phyloP scores from a whole-genome alignment of 2,888 invertebrate genomes.

The Disparrhopalites patrizii region DNA sequence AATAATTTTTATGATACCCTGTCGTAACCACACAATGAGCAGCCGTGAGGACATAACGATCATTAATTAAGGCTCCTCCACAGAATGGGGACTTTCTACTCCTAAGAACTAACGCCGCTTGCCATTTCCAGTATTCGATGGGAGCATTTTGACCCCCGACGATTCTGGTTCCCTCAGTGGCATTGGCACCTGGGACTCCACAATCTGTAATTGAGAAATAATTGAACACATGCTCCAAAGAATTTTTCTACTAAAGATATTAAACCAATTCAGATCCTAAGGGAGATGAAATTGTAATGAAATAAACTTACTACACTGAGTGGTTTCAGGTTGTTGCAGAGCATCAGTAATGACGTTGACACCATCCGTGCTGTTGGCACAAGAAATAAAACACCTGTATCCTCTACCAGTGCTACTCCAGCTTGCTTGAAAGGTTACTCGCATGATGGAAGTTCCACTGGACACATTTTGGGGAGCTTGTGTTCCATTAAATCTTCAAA shows the following conservation, averaged over 20 bases:
- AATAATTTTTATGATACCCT: slow-evolving; percentile 12
- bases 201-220: slow-evolving; percentile 33
- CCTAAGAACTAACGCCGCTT: slow-evolving; percentile 35
- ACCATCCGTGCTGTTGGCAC: neutral
- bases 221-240: too few species aligned
- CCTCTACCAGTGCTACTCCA: slow-evolving; percentile 24
- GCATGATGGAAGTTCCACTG: slow-evolving; percentile 30
- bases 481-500: slow-evolving; percentile 37
- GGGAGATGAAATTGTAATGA: neutral
- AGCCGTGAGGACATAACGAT: slow-evolving; percentile 37
- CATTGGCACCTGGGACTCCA: slow-evolving; percentile 37
- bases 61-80: slow-evolving; percentile 37
- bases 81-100: slow-evolving; percentile 38
- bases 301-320: slow-evolving; percentile 19
- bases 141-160: slow-evolving; percentile 39
- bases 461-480: slow-evolving; percentile 34
- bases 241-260: too few species aligned
- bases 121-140: slow-evolving; percentile 43
- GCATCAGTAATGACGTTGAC: slow-evolving; percentile 14
- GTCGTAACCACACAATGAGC: slow-evolving; percentile 36
- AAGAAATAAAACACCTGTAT: slow-evolving; percentile 32
- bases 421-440: slow-evolving; percentile 26
- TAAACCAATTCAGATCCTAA: too few species aligned
- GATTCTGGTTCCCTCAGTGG: slow-evolving; percentile 24
- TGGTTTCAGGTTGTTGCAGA: slow-evolving; percentile 6